These are phyloP conservation scores for Chaetodon trifasciatus DNA, from an alignment of 2,797 vertebrate species.

Conservation along the genomic window DNA sequence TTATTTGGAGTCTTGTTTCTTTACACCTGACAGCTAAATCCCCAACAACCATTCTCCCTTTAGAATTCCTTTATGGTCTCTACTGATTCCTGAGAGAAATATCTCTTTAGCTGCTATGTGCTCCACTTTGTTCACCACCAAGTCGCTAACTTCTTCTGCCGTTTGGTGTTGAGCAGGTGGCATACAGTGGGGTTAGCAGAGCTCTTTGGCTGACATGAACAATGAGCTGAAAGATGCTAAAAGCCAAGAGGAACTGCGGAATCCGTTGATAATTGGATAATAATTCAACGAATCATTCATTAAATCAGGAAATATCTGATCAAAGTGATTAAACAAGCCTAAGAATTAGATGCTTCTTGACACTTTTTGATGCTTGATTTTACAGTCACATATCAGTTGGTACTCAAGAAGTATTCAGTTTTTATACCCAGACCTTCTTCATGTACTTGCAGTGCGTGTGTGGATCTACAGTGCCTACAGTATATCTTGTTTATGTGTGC, in stretches of 20 bases:
- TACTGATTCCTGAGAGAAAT: conserved; percentile 2
- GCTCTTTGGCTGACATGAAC: background rate
- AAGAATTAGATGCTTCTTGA: background rate
- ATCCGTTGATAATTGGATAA: too few relatives aligned
- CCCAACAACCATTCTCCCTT: background rate
- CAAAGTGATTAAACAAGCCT: background rate
- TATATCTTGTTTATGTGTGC: conserved; percentile 29
- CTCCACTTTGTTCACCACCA: background rate
- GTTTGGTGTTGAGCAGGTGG: too few relatives aligned
- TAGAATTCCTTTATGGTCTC: too few relatives aligned
- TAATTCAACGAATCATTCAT: too few relatives aligned
- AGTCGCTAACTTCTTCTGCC: background rate
- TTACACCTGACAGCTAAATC: background rate
- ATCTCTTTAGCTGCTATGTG: background rate
- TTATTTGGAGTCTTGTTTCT: background rate
- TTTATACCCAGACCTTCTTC: background rate
- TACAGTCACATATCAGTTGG: background rate
- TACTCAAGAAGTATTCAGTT: background rate
- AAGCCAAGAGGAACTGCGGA: background rate
- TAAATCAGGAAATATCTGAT: background rate
- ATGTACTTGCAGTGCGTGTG: background rate
- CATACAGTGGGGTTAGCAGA: background rate
- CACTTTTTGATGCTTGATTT: background rate
- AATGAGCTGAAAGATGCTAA: conserved; percentile 14
- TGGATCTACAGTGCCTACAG: background rate